Evolutionary conservation across 2,113 vertebrate genomes (phyloP), one percentile per base, ranked within the genome.

Genomic region (Cyanoderma ruficeps): DNA sequence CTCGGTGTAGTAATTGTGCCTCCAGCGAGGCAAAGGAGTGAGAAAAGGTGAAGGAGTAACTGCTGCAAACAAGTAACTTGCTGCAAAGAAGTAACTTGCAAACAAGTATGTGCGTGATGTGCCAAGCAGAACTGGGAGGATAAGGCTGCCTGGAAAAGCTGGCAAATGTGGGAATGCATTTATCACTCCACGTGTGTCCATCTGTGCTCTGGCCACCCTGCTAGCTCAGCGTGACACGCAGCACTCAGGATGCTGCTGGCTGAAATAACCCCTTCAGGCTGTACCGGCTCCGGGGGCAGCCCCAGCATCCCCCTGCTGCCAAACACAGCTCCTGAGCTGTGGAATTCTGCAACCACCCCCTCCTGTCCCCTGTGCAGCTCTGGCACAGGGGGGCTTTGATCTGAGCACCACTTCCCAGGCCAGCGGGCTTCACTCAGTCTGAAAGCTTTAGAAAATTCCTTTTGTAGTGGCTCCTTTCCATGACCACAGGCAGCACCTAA

Each of bases 391-490:
- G 76, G 1, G 6, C 81, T 97, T 94, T 95, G 93, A 97, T 96
- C 42, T 44, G 59, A 64, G 63, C 87, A 14, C 72, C 30, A 6
- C 84, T 97, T 83, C 81, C 71, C 47, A 27, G n/a, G 60, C 71
- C 61, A 42, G 53, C 13, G 2, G 72, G 71, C 67, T 92, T 69
- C 2, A 0, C 49, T 81, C 57, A 13, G 28, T 60, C 86, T 85
- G 86, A 95, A 93, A 83, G 93, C 88, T 90, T 96, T 86, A 76
- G 94, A 81, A 86, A 95, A 96, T 77, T 67, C 74, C 93, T 93
- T 96, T 96, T 96, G 95, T 95, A 52, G 80, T 30, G 42, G 20
- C 71, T 91, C 25, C 68, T 94, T 91, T 89, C 95, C 27, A 6
- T 89, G 92, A 78, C 69, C 75, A 57, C 90, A 52, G 93, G 93